These are phyloP conservation scores for Puffinus mauretanicus DNA, from an alignment of 2,113 vertebrate species.

Conservation along the genomic window DNA sequence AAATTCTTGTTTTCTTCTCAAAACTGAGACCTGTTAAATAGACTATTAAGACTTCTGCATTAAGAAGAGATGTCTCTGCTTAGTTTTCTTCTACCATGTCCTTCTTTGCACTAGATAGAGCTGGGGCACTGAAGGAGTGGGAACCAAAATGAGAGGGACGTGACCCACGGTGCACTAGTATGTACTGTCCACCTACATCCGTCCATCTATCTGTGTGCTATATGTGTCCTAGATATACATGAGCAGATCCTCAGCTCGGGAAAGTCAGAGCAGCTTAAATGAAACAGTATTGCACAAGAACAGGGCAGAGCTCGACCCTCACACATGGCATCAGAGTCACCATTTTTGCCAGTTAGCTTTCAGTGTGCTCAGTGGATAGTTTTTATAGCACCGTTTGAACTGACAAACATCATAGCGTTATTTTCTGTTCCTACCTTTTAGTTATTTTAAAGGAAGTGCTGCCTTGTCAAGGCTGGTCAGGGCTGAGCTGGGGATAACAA, in stretches of 20 bases:
- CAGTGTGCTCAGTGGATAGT: not conserved
- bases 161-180: not conserved
- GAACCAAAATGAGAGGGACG: not conserved
- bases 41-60: not conserved
- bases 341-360: not conserved
- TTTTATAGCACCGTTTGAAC: not conserved
- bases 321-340: too few relatives aligned
- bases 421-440: not conserved
- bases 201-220: not conserved
- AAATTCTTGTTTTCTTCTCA: not conserved
- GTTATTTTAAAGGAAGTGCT: not conserved
- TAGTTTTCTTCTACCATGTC: not conserved
- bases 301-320: not conserved
- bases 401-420: not conserved
- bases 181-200: not conserved
- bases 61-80: not conserved
- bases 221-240: accelerated
- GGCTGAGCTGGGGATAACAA: not conserved
- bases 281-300: not conserved
- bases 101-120: not conserved
- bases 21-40: not conserved
- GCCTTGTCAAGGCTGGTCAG: not conserved
- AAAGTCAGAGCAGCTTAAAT: not conserved
- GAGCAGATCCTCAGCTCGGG: not conserved
- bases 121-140: not conserved